Evolutionary conservation across 2,888 invertebrate species (phyloP).

Genomic region (Cyclophora punctaria): DNA sequence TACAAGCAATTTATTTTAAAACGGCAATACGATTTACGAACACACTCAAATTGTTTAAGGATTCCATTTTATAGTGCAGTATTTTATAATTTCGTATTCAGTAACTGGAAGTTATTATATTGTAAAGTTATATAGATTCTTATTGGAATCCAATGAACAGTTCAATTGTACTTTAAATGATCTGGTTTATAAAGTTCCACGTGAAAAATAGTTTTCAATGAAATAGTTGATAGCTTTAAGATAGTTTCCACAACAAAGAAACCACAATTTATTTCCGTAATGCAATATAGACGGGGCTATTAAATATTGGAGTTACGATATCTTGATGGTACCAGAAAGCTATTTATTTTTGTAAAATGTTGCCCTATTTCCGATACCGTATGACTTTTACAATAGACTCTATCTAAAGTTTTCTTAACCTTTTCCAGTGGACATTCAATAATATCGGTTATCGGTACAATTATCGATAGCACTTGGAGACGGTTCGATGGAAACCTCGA

Average conservation of each 20-base stretch:
- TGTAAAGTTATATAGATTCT: neutral
- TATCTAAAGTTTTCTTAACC: conserved; percentile 28
- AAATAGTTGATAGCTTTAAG: too few relatives aligned
- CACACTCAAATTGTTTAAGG: conserved; percentile 45
- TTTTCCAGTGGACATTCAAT: conserved; percentile 37
- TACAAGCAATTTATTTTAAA: conserved; percentile 73
- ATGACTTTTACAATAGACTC: conserved; percentile 1
- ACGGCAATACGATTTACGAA: conserved; percentile 68
- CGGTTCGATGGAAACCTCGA: conserved; percentile 60
- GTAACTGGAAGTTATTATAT: conserved; percentile 21
- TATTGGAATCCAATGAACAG: too few relatives aligned
- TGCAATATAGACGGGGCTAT: neutral
- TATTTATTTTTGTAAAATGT: conserved; percentile 11
- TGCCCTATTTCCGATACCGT: conserved; percentile 13
- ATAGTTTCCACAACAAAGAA: too few relatives aligned
- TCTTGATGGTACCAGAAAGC: conserved; percentile 1
- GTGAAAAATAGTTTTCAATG: too few relatives aligned
- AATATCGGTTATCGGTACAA: conserved; percentile 60
- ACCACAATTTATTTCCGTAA: conserved; percentile 3
- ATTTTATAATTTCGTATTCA: conserved; percentile 40
- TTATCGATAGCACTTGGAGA: conserved; percentile 59
- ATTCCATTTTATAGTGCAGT: conserved; percentile 45
- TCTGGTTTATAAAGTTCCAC: too few relatives aligned
- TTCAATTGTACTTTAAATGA: neutral
- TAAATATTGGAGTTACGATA: too few relatives aligned